A percentile compares a stretch with the other conserved stretches of the same genome.
Conservation (phyloP, 2,888 invertebrate genomes). For the Lysandra bellargus region DNA sequence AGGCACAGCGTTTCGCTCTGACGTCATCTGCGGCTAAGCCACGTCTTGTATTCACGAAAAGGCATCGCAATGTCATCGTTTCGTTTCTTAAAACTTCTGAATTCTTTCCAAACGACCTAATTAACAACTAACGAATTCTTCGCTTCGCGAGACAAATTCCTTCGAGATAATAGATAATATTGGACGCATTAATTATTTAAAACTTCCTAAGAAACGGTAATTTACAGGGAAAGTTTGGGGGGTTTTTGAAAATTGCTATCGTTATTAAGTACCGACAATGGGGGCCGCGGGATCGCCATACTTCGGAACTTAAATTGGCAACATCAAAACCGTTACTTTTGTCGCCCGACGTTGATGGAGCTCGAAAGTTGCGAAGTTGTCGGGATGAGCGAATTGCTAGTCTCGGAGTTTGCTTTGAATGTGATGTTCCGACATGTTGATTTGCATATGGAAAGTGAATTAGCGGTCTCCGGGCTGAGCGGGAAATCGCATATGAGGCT, state of each 20-base stretch:
- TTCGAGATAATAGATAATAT: not conserved
- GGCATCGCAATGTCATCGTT: not conserved
- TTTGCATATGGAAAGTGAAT: slow-evolving; percentile 30
- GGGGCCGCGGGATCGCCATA: slow-evolving; percentile 19
- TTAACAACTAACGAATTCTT: slow-evolving; percentile 7
- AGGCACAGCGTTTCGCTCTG: slow-evolving; percentile 4
- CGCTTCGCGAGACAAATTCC: slow-evolving; percentile 6
- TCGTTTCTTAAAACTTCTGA: not conserved
- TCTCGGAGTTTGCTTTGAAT: slow-evolving; percentile 6
- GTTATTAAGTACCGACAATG: slow-evolving; percentile 20
- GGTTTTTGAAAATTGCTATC: slow-evolving; percentile 9
- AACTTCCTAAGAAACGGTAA: not conserved
- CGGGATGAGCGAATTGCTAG: slow-evolving; percentile 5
- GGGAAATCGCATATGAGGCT: not conserved
- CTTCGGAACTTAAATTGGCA: slow-evolving; percentile 22
- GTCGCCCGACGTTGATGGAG: slow-evolving; percentile 9
- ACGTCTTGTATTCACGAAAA: not conserved
- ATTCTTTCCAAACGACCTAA: not conserved
- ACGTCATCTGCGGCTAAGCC: not conserved
- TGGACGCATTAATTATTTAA: slow-evolving; percentile 6
- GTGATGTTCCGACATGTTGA: slow-evolving; percentile 13
- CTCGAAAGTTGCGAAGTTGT: not conserved
- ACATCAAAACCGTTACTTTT: slow-evolving; percentile 23
- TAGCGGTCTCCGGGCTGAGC: slow-evolving; percentile 4
- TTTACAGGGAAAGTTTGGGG: slow-evolving; percentile 10